phyloP scores from a whole-genome alignment of 2,113 vertebrate species.

The Mobula birostris region DNA sequence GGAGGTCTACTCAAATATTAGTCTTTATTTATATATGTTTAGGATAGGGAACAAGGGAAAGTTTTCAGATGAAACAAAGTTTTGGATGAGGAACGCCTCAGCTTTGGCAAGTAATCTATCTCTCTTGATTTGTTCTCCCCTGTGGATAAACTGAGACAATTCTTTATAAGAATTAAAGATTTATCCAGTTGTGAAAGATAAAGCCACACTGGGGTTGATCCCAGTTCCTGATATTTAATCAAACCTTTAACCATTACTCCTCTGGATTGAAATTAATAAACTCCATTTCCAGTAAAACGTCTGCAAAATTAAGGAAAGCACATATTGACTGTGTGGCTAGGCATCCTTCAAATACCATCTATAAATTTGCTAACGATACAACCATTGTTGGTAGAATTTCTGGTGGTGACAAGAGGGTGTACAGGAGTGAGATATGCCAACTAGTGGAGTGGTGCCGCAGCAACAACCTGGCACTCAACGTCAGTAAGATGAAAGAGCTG shows the following conservation, averaged over 20 bases:
- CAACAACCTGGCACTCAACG: too few species aligned
- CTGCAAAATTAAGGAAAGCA: background rate
- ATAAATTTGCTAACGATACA: too few species aligned
- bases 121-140: background rate
- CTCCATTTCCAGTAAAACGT: background rate
- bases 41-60: background rate
- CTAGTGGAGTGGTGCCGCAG: too few species aligned
- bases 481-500: too few species aligned
- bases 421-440: too few species aligned
- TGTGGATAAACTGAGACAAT: background rate
- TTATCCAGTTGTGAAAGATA: background rate
- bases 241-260: background rate
- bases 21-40: background rate
- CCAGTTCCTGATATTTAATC: background rate
- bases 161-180: background rate
- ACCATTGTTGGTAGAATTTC: too few species aligned
- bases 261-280: too few species aligned
- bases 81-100: background rate
- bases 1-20: conserved; percentile 12
- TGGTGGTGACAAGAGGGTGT: too few species aligned
- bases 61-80: background rate
- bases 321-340: too few species aligned
- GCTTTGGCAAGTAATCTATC: background rate
- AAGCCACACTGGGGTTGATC: background rate
- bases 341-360: too few species aligned